These are phyloP conservation scores for Mycteria americana DNA, from an alignment of 2,797 vertebrate genomes.

Conservation along the genomic window DNA sequence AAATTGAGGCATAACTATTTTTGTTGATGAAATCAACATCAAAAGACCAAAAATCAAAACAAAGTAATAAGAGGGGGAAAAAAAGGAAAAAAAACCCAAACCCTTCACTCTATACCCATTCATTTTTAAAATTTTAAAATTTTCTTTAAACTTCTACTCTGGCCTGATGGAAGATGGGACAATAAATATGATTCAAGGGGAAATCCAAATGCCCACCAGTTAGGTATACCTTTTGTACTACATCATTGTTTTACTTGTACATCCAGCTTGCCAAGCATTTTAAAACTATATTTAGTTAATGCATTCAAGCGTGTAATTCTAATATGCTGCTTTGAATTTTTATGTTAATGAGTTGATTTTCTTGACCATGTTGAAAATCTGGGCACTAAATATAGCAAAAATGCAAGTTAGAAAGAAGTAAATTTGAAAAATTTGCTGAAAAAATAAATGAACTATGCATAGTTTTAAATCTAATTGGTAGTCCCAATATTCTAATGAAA, in stretches of 20 bases:
- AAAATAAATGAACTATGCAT: not conserved
- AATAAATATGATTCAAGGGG: not conserved
- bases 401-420: not conserved
- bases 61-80: rapidly evolving
- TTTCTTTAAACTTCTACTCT: not conserved
- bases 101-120: rapidly evolving
- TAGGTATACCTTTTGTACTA: not conserved
- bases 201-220: not conserved
- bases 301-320: not conserved
- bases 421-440: not conserved
- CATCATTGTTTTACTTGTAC: not conserved
- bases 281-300: not conserved
- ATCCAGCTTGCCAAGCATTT: not conserved
- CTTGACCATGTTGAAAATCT: not conserved
- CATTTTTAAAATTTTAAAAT: not conserved
- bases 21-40: not conserved
- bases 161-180: not conserved
- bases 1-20: not conserved
- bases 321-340: not conserved
- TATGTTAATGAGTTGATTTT: not conserved
- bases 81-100: not conserved
- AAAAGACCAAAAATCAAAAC: not conserved
- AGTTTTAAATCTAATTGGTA: not conserved
- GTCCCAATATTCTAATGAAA: not conserved
- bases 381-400: not conserved